Percentiles rank a stretch among this genome's conserved stretches.
Conservation (phyloP, 2,888 invertebrate genomes). For the Folsomia manolachei region DNA sequence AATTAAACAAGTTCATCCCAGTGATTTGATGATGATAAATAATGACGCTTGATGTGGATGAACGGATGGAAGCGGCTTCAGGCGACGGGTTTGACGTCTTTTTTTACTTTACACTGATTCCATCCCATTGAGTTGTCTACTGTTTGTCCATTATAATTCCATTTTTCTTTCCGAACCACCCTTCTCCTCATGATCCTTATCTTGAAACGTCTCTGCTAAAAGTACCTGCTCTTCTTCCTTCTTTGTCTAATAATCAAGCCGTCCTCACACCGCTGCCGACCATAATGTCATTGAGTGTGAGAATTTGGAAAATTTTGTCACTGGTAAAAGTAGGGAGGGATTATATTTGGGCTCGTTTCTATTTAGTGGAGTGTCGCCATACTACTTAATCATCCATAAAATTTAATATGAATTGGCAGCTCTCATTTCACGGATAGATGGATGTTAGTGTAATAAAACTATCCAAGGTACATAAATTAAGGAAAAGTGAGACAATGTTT, state of each 20-base stretch:
- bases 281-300: constrained; percentile 7
- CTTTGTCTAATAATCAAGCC: constrained; percentile 7
- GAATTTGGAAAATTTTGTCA: background rate
- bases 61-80: background rate
- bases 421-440: background rate
- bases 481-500: background rate
- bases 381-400: background rate
- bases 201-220: constrained; percentile 19
- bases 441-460: background rate
- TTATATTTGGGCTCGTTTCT: background rate
- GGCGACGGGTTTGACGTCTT: constrained; percentile 19
- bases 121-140: background rate
- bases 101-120: constrained; percentile 14
- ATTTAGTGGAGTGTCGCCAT: background rate
- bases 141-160: constrained; percentile 22
- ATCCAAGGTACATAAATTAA: background rate
- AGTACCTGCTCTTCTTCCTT: constrained; percentile 9
- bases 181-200: constrained; percentile 5
- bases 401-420: constrained; percentile 2
- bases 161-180: constrained; percentile 10
- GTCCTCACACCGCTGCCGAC: constrained; percentile 9
- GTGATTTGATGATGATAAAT: constrained; percentile 16
- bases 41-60: constrained; percentile 7
- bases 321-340: background rate
- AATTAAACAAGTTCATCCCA: constrained; percentile 17